Evolutionary conservation across 2,888 invertebrate genomes (phyloP).

Genomic region (Crocallis elinguaria): DNA sequence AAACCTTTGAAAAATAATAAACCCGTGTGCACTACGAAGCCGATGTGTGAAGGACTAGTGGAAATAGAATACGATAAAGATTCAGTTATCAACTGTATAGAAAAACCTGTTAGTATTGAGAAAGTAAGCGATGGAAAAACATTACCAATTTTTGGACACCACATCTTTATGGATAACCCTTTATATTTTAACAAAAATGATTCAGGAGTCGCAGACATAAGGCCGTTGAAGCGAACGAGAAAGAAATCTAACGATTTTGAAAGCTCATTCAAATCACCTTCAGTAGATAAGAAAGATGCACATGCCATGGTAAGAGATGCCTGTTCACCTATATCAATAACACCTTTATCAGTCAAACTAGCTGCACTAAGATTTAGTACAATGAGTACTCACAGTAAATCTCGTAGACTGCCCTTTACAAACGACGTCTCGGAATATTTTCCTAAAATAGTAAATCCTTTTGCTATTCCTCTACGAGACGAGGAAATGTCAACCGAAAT

Average conservation of each 20-base stretch:
- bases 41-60: constrained; percentile 78
- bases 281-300: constrained; percentile 72
- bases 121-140: constrained; percentile 69
- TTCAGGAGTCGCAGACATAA: constrained; percentile 60
- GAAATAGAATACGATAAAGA: constrained; percentile 84
- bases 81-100: constrained; percentile 72
- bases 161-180: constrained; percentile 78
- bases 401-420: constrained; percentile 57
- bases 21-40: constrained; percentile 71
- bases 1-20: constrained; percentile 52
- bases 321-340: constrained; percentile 80
- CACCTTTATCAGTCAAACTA: constrained; percentile 85
- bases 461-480: constrained; percentile 68
- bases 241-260: constrained; percentile 79
- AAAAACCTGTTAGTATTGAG: constrained; percentile 61
- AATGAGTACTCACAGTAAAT: constrained; percentile 72
- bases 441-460: constrained; percentile 78
- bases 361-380: constrained; percentile 85
- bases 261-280: constrained; percentile 76
- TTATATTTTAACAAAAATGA: constrained; percentile 79
- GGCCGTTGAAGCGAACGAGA: constrained; percentile 72
- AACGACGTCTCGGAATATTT: constrained; percentile 81
- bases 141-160: constrained; percentile 78
- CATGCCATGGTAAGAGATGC: constrained; percentile 74
- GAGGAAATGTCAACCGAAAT: constrained; percentile 79